Conservation (phyloP, 1,140 invertebrate species). For the Temnothorax nylanderi region DNA sequence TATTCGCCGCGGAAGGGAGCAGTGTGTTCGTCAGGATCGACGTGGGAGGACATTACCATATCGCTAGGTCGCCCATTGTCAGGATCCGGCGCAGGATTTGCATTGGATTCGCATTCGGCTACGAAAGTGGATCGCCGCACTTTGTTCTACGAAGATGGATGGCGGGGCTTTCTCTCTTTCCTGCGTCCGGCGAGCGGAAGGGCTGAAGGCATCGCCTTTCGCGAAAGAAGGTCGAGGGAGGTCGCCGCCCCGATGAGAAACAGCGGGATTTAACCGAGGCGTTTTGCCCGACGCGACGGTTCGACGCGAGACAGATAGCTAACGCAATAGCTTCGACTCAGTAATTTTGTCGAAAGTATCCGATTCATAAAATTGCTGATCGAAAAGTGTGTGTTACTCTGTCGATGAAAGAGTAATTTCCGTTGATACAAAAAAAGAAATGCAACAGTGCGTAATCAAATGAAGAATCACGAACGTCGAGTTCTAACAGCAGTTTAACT, state of each 20-base stretch:
- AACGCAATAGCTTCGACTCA: not conserved
- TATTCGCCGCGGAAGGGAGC: not conserved
- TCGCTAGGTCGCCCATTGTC: constrained; percentile 77
- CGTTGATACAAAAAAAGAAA: not conserved
- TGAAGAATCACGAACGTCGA: not conserved
- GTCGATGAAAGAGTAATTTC: not conserved
- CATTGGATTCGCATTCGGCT: constrained; percentile 77
- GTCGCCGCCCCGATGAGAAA: constrained; percentile 28
- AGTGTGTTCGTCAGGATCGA: constrained; percentile 65
- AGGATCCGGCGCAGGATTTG: constrained; percentile 72
- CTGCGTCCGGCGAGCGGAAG: constrained; percentile 59
- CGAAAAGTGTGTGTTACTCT: not conserved
- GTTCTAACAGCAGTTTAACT: not conserved
- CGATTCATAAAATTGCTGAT: not conserved
- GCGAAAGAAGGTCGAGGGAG: constrained; percentile 53
- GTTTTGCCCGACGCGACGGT: not conserved
- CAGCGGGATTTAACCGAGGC: constrained; percentile 17
- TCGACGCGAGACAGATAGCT: not conserved
- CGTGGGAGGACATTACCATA: constrained; percentile 78
- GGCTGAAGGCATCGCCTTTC: constrained; percentile 38
- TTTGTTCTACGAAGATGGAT: constrained; percentile 79
- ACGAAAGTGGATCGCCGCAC: constrained; percentile 76
- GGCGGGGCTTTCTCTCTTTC: constrained; percentile 56
- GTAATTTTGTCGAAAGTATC: not conserved
- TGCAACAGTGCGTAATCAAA: not conserved